Conservation (phyloP, 2,113 vertebrate genomes). For the Vanacampus margaritifer region DNA sequence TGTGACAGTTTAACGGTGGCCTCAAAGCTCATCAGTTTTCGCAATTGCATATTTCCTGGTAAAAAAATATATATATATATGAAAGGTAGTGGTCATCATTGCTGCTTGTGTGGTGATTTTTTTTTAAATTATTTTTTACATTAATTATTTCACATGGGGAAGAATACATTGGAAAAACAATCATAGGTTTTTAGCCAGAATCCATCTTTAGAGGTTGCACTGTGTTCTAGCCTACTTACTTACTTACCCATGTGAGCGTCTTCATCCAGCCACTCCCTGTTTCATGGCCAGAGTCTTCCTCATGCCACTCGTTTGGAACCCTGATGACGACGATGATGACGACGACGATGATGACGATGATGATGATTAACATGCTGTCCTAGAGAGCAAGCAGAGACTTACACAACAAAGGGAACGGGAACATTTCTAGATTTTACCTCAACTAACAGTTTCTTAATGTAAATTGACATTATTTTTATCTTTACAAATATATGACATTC, state of each 20-base stretch:
- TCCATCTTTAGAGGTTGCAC: conserved; percentile 12
- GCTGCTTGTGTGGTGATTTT: too few species aligned
- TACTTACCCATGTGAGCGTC: background rate
- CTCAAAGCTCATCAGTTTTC: too few species aligned
- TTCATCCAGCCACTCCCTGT: conserved; percentile 64
- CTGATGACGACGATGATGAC: conserved; percentile 19
- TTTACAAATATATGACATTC: conserved; percentile 84
- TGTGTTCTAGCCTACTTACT: background rate
- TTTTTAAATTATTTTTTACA: too few species aligned
- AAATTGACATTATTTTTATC: conserved; percentile 94
- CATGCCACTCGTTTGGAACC: conserved; percentile 58
- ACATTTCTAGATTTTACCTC: conserved; percentile 97
- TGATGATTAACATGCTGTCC: conserved; percentile 48
- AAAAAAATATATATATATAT: too few species aligned
- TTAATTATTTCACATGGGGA: too few species aligned
- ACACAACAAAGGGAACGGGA: conserved; percentile 75
- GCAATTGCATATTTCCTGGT: too few species aligned
- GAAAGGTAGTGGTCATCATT: too few species aligned
- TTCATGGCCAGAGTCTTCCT: conserved; percentile 75
- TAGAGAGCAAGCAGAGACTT: conserved; percentile 51
- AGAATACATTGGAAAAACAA: too few species aligned
- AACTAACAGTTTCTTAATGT: conserved; percentile 93
- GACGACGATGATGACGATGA: background rate
- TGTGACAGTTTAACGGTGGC: too few species aligned
- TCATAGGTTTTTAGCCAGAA: conserved; percentile 11